Evolutionary conservation across 2,888 invertebrate genomes (phyloP).

Genomic region (Metallyticus violacea): DNA sequence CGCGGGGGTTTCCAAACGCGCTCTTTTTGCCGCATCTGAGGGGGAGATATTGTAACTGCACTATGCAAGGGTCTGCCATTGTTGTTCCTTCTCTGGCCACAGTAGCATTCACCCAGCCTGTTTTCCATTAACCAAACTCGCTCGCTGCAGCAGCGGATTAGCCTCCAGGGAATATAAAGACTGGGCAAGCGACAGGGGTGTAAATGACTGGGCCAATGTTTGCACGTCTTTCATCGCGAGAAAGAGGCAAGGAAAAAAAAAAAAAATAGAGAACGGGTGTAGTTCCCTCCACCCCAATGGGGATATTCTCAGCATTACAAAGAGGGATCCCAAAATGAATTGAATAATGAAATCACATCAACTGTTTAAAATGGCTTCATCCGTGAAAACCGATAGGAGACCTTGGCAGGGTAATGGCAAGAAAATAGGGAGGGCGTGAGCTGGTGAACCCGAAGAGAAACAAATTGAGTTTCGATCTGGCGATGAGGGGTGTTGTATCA

Average conservation of each 20-base stretch:
- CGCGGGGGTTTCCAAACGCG: background rate
- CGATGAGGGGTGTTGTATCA: constrained; percentile 25
- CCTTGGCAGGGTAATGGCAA: background rate
- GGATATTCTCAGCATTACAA: background rate
- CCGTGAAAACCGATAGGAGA: constrained; percentile 24
- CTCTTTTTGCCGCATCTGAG: too few species aligned
- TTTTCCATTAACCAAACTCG: constrained; percentile 31
- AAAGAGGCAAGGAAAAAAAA: background rate
- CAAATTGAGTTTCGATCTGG: constrained; percentile 32
- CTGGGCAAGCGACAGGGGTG: constrained; percentile 29
- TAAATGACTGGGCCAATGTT: constrained; percentile 34
- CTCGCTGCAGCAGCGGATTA: constrained; percentile 28
- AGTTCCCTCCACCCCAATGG: too few species aligned
- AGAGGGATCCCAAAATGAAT: constrained; percentile 15
- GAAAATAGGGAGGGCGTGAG: constrained; percentile 22
- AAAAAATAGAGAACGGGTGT: background rate
- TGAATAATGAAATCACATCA: constrained; percentile 34
- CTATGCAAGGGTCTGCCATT: constrained; percentile 19
- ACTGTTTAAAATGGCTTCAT: constrained; percentile 34
- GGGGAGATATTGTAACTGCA: constrained; percentile 15
- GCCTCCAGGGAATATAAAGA: constrained; percentile 27
- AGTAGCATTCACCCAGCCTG: constrained; percentile 20
- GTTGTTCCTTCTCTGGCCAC: constrained; percentile 25
- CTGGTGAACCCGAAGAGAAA: background rate
- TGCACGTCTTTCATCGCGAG: constrained; percentile 21